Evolutionary conservation across 2,113 vertebrate species (phyloP), one percentile per base, ranked within the genome.

Genomic region (Aptenodytes forsteri): DNA sequence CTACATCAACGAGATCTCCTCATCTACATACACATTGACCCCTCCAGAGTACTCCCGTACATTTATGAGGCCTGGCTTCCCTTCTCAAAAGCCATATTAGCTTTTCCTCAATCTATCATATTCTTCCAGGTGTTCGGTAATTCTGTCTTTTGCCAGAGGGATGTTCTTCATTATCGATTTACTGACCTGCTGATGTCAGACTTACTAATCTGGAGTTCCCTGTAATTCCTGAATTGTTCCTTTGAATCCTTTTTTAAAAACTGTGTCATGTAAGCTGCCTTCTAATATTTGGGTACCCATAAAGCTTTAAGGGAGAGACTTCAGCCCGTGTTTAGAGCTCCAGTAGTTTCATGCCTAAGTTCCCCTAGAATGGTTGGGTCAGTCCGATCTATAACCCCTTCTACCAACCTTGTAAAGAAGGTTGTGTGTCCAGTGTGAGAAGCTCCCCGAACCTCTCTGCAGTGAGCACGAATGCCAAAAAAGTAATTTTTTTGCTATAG

Each of bases 241-340:
- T 73, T 81, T 87, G 13, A 58, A 78, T 50, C 11, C 1, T 5
- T 61, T 78, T 82, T 78, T 21, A 8, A 58, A 90, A 78, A 21
- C 10, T 16, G 30, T 25, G 7, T 34, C 23, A 4, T 7, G 1
- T 67, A 66, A 65, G 2, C 65, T 36, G 16, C 56, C n/a, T 79
- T 67, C 56, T 70, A 11, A 58, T 70, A 62, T 82, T 46, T 71
- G 38, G 7, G 17, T 52, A 23, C 27, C 21, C 5, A 0, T n/a
- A 70, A 70, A 52, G 5, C 40, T 93, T 61, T 52, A 73, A 26
- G 64, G 40, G 11, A 44, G 36, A 50, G 8, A 46, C 34, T 75
- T 50, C 25, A 49, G 15, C 8, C 16, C 0, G 0, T 55, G 16
- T 44, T 81, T 40, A 32, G 46, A 62, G 11, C 13, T 69, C 9